phyloP scores from a whole-genome alignment of 2,888 invertebrate species.

The Caenorhabditis sulstoni region DNA sequence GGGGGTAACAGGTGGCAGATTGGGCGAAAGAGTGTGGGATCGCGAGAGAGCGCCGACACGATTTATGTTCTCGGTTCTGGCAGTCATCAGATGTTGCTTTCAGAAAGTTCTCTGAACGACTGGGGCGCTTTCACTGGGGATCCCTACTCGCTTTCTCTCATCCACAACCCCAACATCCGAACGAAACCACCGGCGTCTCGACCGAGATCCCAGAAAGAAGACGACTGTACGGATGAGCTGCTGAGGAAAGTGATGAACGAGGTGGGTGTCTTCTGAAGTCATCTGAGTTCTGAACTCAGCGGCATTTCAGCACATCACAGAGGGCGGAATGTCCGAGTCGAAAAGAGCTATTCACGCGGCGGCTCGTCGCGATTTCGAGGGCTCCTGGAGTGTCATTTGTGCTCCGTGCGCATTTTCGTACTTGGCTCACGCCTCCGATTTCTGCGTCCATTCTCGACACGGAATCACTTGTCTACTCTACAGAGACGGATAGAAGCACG shows the following conservation, averaged over 20 bases:
- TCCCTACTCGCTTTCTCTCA: slow-evolving; percentile 18
- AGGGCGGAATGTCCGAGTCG: slow-evolving; percentile 53
- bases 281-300: neutral
- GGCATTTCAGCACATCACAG: slow-evolving; percentile 62
- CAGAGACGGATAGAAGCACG: slow-evolving; percentile 30
- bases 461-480: slow-evolving; percentile 64
- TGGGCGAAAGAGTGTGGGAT: slow-evolving; percentile 9
- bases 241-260: slow-evolving; percentile 65
- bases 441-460: slow-evolving; percentile 63
- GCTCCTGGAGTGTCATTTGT: slow-evolving; percentile 64
- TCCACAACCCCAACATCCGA: slow-evolving; percentile 55
- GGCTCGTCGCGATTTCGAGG: slow-evolving; percentile 48
- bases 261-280: slow-evolving; percentile 27
- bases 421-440: slow-evolving; percentile 60
- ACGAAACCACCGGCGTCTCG: slow-evolving; percentile 25
- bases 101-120: slow-evolving; percentile 32
- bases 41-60: slow-evolving; percentile 9
- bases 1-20: slow-evolving; percentile 17
- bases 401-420: slow-evolving; percentile 65
- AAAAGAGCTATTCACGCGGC: slow-evolving; percentile 52
- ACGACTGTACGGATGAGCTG: slow-evolving; percentile 61
- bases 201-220: slow-evolving; percentile 29
- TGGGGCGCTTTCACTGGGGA: slow-evolving; percentile 6
- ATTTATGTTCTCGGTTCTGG: slow-evolving; percentile 37
- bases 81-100: too few species aligned